Evolutionary conservation across 64 coral and sea anemone genomes (phyloP).

Genomic region (Montipora capricornis): DNA sequence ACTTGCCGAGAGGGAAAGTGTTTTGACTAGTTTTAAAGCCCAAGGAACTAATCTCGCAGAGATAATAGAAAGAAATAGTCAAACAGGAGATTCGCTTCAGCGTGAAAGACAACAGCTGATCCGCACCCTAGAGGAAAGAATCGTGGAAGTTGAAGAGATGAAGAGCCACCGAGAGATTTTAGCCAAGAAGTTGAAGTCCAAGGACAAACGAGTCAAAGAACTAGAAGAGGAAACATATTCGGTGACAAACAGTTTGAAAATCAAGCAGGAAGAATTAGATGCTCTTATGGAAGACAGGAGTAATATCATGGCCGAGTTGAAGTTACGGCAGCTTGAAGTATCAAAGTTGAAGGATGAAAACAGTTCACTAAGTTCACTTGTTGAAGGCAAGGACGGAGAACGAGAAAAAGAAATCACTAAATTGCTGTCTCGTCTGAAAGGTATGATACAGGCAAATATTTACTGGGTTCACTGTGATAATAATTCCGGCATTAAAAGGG

Average conservation of each 20-base stretch:
- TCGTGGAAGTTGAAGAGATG: slow-evolving; percentile 84
- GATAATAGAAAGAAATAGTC: slow-evolving; percentile 85
- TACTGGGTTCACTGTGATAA: too few relatives aligned
- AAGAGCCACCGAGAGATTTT: slow-evolving; percentile 87
- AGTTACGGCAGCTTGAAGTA: slow-evolving; percentile 79
- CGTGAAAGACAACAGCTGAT: slow-evolving; percentile 87
- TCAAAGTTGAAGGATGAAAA: slow-evolving; percentile 86
- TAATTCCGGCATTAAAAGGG: too few relatives aligned
- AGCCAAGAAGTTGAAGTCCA: slow-evolving; percentile 83
- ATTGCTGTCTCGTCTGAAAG: slow-evolving; percentile 95
- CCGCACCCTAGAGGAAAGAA: slow-evolving; percentile 76
- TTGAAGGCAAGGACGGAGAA: slow-evolving; percentile 93
- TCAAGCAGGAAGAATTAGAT: slow-evolving; percentile 82
- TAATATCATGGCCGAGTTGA: slow-evolving; percentile 74
- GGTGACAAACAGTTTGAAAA: slow-evolving; percentile 54
- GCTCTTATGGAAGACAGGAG: slow-evolving; percentile 90
- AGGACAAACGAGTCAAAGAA: slow-evolving; percentile 84
- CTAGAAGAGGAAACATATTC: slow-evolving; percentile 74
- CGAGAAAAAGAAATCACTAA: slow-evolving; percentile 94
- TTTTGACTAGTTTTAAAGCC: slow-evolving; percentile 79
- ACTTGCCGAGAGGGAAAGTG: slow-evolving; percentile 86
- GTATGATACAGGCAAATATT: neutral
- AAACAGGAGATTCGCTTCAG: slow-evolving; percentile 83
- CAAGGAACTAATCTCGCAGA: slow-evolving; percentile 85
- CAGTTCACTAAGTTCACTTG: slow-evolving; percentile 73